These are phyloP conservation scores for Bryconaethiops microstoma DNA, from an alignment of 2,797 vertebrate species.

Conservation along the genomic window DNA sequence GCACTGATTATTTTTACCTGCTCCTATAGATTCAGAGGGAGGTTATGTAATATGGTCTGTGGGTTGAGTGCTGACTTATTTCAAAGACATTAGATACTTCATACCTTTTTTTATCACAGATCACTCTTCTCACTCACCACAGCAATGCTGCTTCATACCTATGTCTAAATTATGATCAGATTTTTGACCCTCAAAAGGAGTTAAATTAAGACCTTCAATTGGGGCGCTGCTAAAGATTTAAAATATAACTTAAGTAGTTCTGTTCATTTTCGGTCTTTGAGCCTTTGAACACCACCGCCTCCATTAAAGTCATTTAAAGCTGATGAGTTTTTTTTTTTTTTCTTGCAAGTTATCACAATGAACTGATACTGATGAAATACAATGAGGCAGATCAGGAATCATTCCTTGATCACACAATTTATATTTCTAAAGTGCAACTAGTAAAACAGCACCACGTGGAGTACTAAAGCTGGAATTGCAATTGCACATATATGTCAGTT, in stretches of 20 bases:
- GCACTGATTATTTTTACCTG: constrained; percentile 46
- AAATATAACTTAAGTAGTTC: neutral
- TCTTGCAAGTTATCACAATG: neutral
- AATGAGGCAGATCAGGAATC: neutral
- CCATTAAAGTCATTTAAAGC: neutral
- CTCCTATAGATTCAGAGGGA: constrained; percentile 13
- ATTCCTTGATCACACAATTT: neutral
- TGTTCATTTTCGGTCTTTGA: neutral
- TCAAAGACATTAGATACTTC: neutral
- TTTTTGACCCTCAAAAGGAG: neutral
- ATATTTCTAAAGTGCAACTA: neutral
- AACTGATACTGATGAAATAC: neutral
- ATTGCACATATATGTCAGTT: no score
- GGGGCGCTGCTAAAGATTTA: neutral
- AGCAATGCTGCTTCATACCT: neutral
- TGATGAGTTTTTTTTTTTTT: neutral
- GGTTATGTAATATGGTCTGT: neutral
- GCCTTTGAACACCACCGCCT: neutral
- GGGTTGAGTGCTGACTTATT: neutral
- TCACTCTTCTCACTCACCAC: neutral
- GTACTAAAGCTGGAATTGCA: neutral
- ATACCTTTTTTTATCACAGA: neutral
- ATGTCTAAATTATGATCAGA: neutral
- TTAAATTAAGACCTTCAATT: neutral
- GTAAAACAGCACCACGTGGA: constrained; percentile 12